Conservation (phyloP, 92 coral and sea anemone species). For the Zoanthus sociatus region DNA sequence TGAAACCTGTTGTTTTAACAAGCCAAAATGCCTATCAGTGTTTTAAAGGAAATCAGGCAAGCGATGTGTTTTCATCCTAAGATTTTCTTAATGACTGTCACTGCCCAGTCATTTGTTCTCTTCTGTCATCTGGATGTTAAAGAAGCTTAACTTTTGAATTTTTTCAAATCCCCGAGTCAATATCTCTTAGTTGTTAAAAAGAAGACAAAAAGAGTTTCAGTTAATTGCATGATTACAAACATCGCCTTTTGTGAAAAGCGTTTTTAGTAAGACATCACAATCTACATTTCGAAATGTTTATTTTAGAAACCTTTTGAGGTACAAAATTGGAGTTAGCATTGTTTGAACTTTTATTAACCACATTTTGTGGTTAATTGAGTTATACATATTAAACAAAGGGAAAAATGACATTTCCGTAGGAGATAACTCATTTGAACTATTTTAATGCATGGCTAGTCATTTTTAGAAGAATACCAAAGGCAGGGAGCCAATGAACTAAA, state of each 20-base stretch:
- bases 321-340: background rate
- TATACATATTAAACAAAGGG: constrained; percentile 31
- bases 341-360: background rate
- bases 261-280: background rate
- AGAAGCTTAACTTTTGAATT: constrained; percentile 25
- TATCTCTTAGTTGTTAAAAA: constrained; percentile 22
- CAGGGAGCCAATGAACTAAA: constrained; percentile 27
- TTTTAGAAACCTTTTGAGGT: background rate
- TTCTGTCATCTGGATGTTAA: background rate
- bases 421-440: constrained; percentile 8
- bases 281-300: background rate
- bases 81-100: constrained; percentile 7
- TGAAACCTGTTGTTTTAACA: background rate
- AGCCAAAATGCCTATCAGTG: background rate
- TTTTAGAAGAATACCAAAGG: constrained; percentile 33
- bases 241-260: constrained; percentile 5
- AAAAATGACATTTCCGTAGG: constrained; percentile 25
- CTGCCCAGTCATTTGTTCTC: background rate
- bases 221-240: background rate
- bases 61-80: background rate
- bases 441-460: constrained; percentile 34
- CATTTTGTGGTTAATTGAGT: constrained; percentile 17
- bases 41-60: background rate
- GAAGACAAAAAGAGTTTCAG: background rate
- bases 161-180: constrained; percentile 23